These are phyloP conservation scores for Lamproptera curius DNA, from an alignment of 2,888 invertebrate genomes.

Conservation along the genomic window DNA sequence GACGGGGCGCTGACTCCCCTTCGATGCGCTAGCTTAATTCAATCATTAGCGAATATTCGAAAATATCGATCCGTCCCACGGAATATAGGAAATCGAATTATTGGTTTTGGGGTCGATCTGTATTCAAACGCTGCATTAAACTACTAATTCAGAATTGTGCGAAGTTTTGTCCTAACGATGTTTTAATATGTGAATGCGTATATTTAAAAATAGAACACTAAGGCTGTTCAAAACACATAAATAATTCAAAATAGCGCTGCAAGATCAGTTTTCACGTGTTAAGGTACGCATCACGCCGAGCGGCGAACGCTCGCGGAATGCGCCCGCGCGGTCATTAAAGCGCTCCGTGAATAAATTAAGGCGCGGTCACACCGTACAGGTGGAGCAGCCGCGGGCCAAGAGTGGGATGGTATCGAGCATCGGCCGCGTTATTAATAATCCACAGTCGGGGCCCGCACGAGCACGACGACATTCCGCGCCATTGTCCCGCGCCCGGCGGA, in stretches of 20 bases:
- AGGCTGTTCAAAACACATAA: too few species aligned
- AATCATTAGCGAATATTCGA: constrained; percentile 46
- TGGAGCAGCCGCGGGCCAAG: constrained; percentile 56
- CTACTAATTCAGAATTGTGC: too few species aligned
- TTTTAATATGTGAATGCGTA: too few species aligned
- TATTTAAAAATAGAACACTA: too few species aligned
- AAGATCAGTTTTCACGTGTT: too few species aligned
- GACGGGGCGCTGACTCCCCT: constrained; percentile 43
- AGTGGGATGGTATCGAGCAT: constrained; percentile 48
- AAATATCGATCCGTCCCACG: constrained; percentile 48
- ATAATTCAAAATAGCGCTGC: too few species aligned
- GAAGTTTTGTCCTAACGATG: too few species aligned
- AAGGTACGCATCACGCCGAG: constrained; percentile 18
- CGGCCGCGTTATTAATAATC: constrained; percentile 75
- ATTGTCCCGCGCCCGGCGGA: constrained; percentile 72
- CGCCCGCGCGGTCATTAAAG: constrained; percentile 50
- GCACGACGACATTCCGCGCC: constrained; percentile 73
- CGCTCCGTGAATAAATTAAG: constrained; percentile 53
- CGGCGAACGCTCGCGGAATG: constrained; percentile 26
- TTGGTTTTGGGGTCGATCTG: too few species aligned
- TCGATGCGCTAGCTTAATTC: constrained; percentile 45
- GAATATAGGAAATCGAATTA: too few species aligned
- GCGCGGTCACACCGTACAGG: constrained; percentile 57
- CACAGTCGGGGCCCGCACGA: constrained; percentile 72
- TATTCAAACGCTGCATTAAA: too few species aligned